Percentiles rank a stretch among this genome's conserved stretches.
Conservation (phyloP, 1,140 invertebrate genomes). For the Pissodes strobi region DNA sequence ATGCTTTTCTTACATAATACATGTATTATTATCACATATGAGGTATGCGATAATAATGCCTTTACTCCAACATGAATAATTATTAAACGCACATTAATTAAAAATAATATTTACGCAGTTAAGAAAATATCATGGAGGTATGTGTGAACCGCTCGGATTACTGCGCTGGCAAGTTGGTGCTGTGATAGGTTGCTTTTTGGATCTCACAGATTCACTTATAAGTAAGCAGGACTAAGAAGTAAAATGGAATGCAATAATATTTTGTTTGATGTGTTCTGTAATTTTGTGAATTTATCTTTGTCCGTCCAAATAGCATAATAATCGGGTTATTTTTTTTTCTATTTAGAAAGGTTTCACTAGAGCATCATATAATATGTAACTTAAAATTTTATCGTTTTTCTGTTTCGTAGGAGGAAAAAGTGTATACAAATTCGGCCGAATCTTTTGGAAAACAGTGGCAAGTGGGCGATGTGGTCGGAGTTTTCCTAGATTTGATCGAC, state of each 20-base stretch:
- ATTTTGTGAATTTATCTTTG: no score
- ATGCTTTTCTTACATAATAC: no score
- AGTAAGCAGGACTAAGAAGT: constrained; percentile 70
- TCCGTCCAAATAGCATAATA: no score
- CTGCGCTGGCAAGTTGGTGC: constrained; percentile 85
- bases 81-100: no score
- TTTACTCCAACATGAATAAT: no score
- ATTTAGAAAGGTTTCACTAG: no score
- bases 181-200: constrained; percentile 94
- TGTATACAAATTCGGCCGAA: constrained; percentile 84
- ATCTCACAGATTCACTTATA: constrained; percentile 89
- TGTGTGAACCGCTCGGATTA: constrained; percentile 83
- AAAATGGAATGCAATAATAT: not conserved
- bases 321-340: no score
- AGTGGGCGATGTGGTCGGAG: constrained; percentile 91
- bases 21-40: no score
- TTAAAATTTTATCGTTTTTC: no score
- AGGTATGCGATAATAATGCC: no score
- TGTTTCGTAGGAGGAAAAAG: constrained; percentile 85
- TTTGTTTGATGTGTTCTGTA: not conserved
- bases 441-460: constrained; percentile 95
- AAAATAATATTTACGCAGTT: constrained; percentile 61
- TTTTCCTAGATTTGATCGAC: constrained; percentile 95
- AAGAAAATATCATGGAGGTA: constrained; percentile 81
- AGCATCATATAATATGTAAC: no score